These are phyloP conservation scores for Drosophila ustulata DNA, from an alignment of 2,888 invertebrate species.

Conservation along the genomic window DNA sequence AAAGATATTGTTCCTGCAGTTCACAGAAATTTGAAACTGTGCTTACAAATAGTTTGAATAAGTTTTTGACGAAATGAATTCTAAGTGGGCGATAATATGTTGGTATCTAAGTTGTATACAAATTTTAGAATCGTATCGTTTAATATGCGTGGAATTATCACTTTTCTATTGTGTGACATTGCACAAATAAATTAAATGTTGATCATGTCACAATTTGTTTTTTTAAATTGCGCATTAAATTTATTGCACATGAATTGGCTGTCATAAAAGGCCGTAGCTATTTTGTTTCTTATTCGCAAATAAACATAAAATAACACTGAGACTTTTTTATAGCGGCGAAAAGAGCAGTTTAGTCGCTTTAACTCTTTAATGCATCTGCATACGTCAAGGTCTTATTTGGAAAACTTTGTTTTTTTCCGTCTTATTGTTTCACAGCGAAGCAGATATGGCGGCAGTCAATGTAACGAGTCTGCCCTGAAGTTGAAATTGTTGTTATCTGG, in stretches of 20 bases:
- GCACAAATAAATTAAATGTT: not conserved
- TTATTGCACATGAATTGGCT: not conserved
- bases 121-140: too few species aligned
- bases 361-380: conserved; percentile 19
- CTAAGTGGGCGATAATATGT: too few species aligned
- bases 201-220: too few species aligned
- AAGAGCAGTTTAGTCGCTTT: not conserved
- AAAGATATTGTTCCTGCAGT: too few species aligned
- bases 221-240: not conserved
- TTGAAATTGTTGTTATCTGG: conserved; percentile 14
- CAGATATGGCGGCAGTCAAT: not conserved
- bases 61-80: too few species aligned
- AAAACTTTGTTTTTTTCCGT: conserved; percentile 1
- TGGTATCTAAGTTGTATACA: too few species aligned
- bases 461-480: not conserved
- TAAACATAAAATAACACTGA: not conserved
- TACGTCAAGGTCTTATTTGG: conserved; percentile 3
- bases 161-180: too few species aligned
- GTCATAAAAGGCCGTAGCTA: not conserved
- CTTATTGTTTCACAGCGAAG: not conserved
- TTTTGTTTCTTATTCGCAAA: not conserved
- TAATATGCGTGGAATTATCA: too few species aligned
- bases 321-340: not conserved
- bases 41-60: too few species aligned
- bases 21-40: too few species aligned